Percentiles rank a stretch among this genome's conserved stretches.
Conservation (phyloP, 2,888 invertebrate species). For the Miltochrista miniata region DNA sequence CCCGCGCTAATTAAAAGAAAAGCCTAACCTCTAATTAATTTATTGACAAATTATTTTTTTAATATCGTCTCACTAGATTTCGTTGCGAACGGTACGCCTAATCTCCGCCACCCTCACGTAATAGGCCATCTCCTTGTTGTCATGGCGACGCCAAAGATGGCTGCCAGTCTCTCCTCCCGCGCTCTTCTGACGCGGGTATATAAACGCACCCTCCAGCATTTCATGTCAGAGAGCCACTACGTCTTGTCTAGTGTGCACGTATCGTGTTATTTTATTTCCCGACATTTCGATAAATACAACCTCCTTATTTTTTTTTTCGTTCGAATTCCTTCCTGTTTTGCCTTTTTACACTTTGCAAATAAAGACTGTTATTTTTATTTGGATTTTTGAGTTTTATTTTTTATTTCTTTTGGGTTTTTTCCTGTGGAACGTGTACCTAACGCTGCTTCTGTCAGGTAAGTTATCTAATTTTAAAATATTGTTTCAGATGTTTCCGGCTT, state of each 20-base stretch:
- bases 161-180: constrained; percentile 61
- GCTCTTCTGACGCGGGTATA: constrained; percentile 60
- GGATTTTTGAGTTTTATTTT: constrained; percentile 34
- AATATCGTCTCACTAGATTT: constrained; percentile 35
- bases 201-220: constrained; percentile 58
- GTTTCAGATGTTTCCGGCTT: constrained; percentile 22
- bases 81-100: constrained; percentile 71
- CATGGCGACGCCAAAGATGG: constrained; percentile 78
- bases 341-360: constrained; percentile 30
- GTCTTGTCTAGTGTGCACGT: constrained; percentile 50
- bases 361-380: constrained; percentile 39
- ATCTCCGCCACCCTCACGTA: constrained; percentile 81
- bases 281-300: constrained; percentile 23
- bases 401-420: constrained; percentile 41
- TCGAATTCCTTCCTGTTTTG: constrained; percentile 20
- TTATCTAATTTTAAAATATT: constrained; percentile 27
- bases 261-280: constrained; percentile 30
- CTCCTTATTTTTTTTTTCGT: constrained; percentile 32
- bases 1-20: constrained; percentile 33
- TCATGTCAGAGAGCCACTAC: constrained; percentile 74
- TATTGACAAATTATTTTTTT: constrained; percentile 39
- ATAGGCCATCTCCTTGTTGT: constrained; percentile 82
- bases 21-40: constrained; percentile 33
- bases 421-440: constrained; percentile 55
- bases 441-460: constrained; percentile 58